These are phyloP conservation scores for Silurus meridionalis DNA, from an alignment of 2,113 vertebrate species.

Conservation along the genomic window DNA sequence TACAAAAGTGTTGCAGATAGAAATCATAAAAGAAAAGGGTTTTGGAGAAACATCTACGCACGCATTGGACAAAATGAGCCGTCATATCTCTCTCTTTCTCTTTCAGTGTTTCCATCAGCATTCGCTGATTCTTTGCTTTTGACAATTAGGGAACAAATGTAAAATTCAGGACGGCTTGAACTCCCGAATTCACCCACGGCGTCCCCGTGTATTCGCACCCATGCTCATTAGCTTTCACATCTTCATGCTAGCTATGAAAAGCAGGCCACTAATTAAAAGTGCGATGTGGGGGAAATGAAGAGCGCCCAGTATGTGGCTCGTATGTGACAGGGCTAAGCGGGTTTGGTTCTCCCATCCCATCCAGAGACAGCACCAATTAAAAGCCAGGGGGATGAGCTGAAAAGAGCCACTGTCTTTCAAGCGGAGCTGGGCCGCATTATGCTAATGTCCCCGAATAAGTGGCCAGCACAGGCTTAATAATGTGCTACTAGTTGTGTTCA, in stretches of 20 bases:
- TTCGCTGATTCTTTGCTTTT: background rate
- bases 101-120: background rate
- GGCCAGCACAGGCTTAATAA: slow-evolving; percentile 30
- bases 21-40: too few relatives aligned
- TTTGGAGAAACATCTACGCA: too few relatives aligned
- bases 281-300: slow-evolving; percentile 43
- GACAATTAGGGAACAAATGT: background rate
- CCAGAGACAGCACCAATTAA: slow-evolving; percentile 61
- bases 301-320: slow-evolving; percentile 19
- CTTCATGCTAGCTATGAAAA: slow-evolving; percentile 50
- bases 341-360: slow-evolving; percentile 40
- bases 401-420: slow-evolving; percentile 21
- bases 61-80: too few relatives aligned
- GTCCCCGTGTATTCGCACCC: slow-evolving; percentile 11
- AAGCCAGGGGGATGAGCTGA: slow-evolving; percentile 30
- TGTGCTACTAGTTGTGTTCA: slow-evolving; percentile 43
- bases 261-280: slow-evolving; percentile 47
- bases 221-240: slow-evolving; percentile 49
- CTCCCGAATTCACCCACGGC: slow-evolving; percentile 1
- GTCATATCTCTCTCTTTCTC: too few relatives aligned
- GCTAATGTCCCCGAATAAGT: slow-evolving; percentile 26
- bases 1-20: too few relatives aligned
- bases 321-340: slow-evolving; percentile 50
- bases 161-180: background rate
- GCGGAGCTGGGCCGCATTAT: slow-evolving; percentile 23